Percentiles rank a stretch among this genome's conserved stretches.
These are phyloP conservation scores for Ostrea denselamellosa DNA, from an alignment of 1,140 invertebrate species.

Conservation along the genomic window DNA sequence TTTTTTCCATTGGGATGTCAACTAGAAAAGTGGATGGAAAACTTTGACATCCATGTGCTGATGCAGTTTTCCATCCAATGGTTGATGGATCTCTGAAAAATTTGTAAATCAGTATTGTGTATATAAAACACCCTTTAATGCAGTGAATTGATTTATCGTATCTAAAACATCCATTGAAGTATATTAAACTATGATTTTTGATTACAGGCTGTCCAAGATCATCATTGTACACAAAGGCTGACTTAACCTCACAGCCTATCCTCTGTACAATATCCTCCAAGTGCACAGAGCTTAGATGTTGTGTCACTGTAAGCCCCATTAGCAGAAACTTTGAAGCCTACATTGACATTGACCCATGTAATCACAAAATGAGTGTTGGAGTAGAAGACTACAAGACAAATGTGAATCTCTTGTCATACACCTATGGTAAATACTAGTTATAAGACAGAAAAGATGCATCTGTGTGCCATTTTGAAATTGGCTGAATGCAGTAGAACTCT, in stretches of 20 bases:
- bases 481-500: too few species aligned
- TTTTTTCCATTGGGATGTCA: too few species aligned
- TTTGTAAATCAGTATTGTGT: too few species aligned
- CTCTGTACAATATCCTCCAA: slow-evolving; percentile 23
- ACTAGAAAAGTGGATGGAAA: too few species aligned
- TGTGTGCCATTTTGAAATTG: too few species aligned
- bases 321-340: slow-evolving; percentile 44
- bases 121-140: too few species aligned
- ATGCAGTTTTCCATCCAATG: too few species aligned
- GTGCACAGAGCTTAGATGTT: slow-evolving; percentile 53
- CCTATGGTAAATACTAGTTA: slow-evolving; percentile 1
- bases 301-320: slow-evolving; percentile 45
- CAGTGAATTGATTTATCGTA: too few species aligned
- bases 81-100: too few species aligned
- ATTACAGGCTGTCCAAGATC: slow-evolving; percentile 32
- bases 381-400: slow-evolving; percentile 49
- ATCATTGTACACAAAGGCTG: neutral
- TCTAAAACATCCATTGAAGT: too few species aligned
- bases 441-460: too few species aligned
- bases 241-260: neutral
- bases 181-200: neutral
- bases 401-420: slow-evolving; percentile 24
- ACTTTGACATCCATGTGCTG: too few species aligned
- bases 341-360: slow-evolving; percentile 56
- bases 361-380: slow-evolving; percentile 51